A percentile compares a stretch with the other conserved stretches of the same genome.
These are phyloP conservation scores for Setophaga kirtlandii DNA, from an alignment of 2,113 vertebrate species.

Conservation along the genomic window DNA sequence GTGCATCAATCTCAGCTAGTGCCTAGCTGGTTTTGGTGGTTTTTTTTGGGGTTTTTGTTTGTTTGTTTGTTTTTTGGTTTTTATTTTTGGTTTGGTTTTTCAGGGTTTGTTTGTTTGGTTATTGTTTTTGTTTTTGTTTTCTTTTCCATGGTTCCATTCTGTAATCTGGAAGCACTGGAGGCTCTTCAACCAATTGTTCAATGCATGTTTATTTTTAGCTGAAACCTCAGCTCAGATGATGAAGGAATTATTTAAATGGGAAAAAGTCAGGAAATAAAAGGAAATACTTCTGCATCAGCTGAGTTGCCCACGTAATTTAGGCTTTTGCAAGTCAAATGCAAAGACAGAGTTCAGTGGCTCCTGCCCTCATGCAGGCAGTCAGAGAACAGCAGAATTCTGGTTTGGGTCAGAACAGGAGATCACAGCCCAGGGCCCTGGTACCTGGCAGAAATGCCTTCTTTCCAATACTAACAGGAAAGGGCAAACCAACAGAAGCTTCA, in stretches of 20 bases:
- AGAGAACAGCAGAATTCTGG: not conserved
- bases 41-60: no score
- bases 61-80: not conserved
- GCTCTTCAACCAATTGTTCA: not conserved
- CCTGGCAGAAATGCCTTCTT: not conserved
- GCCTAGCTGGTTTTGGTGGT: not conserved
- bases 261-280: not conserved
- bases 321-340: not conserved
- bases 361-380: not conserved
- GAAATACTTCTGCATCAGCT: not conserved
- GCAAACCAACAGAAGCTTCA: not conserved
- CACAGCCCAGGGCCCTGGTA: not conserved
- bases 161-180: constrained; percentile 33
- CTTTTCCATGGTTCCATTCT: not conserved
- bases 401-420: not conserved
- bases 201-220: not conserved
- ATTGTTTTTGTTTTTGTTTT: not conserved
- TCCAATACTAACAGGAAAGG: not conserved
- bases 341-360: not conserved
- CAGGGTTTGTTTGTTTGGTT: no score
- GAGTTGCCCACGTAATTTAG: not conserved
- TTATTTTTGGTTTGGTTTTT: no score
- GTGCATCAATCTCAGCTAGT: not conserved
- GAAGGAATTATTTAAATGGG: not conserved
- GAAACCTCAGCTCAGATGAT: not conserved